Evolutionary conservation across 2,797 vertebrate species (phyloP).

Genomic region (Eremophila alpestris): DNA sequence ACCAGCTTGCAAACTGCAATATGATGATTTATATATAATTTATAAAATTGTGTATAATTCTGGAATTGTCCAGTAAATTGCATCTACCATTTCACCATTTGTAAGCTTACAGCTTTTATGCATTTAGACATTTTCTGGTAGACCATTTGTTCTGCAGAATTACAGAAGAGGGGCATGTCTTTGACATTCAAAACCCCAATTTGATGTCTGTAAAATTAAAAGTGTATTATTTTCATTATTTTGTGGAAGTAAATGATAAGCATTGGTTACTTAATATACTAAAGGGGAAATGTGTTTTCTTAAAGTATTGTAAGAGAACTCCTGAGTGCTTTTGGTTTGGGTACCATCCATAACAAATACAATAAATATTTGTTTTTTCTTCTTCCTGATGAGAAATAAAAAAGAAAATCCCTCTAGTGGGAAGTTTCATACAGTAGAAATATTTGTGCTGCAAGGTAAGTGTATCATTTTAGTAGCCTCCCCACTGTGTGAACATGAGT

Average conservation of each 20-base stretch:
- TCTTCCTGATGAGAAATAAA: neutral
- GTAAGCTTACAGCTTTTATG: neutral
- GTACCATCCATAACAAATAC: neutral
- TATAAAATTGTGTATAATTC: neutral
- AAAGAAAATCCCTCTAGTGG: neutral
- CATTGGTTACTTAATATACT: neutral
- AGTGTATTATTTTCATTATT: neutral
- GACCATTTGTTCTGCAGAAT: neutral
- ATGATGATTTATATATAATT: neutral
- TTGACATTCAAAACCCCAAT: neutral
- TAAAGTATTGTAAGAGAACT: neutral
- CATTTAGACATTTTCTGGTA: neutral
- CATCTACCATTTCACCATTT: neutral
- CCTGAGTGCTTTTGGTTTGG: neutral
- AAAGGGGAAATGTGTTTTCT: neutral
- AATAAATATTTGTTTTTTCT: neutral
- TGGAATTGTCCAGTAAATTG: neutral
- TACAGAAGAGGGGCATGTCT: neutral
- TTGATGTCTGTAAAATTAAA: neutral
- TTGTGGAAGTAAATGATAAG: neutral
- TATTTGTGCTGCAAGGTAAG: neutral
- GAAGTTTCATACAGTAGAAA: neutral
- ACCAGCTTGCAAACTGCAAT: neutral
- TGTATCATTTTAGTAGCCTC: neutral
- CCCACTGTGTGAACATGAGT: rapidly evolving